Percentiles rank a stretch among this genome's conserved stretches.
These are phyloP conservation scores for Malaclemys terrapin DNA, from an alignment of 2,113 vertebrate genomes.

Conservation along the genomic window DNA sequence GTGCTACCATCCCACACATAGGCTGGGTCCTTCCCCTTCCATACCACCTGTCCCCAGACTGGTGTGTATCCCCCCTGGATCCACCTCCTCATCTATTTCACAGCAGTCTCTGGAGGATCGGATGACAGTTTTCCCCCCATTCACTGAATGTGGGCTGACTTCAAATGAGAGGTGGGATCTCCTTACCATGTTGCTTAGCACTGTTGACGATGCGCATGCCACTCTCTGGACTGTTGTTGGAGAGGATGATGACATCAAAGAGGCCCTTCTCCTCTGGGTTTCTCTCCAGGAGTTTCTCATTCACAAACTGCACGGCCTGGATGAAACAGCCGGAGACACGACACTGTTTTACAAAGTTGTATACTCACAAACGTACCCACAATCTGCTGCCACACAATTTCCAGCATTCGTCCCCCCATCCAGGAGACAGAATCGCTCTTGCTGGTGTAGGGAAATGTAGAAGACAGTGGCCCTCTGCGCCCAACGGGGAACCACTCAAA, in stretches of 20 bases:
- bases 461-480: not conserved
- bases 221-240: constrained; percentile 77
- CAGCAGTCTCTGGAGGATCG: not conserved
- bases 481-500: not conserved
- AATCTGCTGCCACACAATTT: not conserved
- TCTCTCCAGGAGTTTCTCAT: constrained; percentile 76
- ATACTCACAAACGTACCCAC: not conserved
- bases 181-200: constrained; percentile 78
- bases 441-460: not conserved
- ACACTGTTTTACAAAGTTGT: not conserved
- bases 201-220: constrained; percentile 74
- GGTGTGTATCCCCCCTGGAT: not conserved
- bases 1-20: not conserved
- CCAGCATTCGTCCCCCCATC: not conserved
- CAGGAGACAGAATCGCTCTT: not conserved
- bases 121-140: not conserved
- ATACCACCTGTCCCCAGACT: not conserved
- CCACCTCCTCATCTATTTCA: not conserved
- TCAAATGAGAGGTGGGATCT: rapidly evolving
- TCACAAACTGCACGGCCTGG: constrained; percentile 81
- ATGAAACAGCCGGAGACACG: not conserved
- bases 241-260: constrained; percentile 84
- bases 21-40: not conserved
- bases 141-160: not conserved
- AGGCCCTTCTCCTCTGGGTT: constrained; percentile 77